Conservation (phyloP, 2,888 invertebrate species). For the Limnephilus rhombicus region DNA sequence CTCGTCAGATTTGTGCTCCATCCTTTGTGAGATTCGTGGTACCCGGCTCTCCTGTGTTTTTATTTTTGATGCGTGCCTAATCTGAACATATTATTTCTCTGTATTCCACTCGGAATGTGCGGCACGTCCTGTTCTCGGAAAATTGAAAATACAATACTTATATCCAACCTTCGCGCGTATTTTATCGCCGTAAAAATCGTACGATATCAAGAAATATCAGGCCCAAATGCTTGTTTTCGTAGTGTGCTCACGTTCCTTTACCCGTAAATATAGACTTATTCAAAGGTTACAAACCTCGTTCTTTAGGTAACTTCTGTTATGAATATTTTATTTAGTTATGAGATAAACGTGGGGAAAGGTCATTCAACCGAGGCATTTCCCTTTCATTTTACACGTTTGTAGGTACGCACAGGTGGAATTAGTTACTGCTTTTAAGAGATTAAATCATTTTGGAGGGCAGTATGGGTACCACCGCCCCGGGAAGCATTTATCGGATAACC, state of each 20-base stretch:
- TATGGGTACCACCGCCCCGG: too few relatives aligned
- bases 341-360: conserved; percentile 27
- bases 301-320: conserved; percentile 1
- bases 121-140: conserved; percentile 14
- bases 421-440: too few relatives aligned
- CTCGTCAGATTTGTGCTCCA: not conserved
- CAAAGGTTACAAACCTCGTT: not conserved
- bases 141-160: conserved; percentile 20
- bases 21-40: not conserved
- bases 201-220: not conserved
- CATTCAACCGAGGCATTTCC: conserved; percentile 6
- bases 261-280: conserved; percentile 1
- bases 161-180: not conserved
- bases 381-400: not conserved
- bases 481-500: too few relatives aligned
- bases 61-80: conserved; percentile 1
- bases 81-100: conserved; percentile 22
- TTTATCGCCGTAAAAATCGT: conserved; percentile 21
- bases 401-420: not conserved
- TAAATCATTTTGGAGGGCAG: too few relatives aligned
- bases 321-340: conserved; percentile 32
- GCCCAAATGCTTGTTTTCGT: not conserved
- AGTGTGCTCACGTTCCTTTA: not conserved
- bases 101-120: conserved; percentile 17
- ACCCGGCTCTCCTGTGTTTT: not conserved